Conservation (phyloP, 23 tunicate species). For the Trididemnum clinides region DNA sequence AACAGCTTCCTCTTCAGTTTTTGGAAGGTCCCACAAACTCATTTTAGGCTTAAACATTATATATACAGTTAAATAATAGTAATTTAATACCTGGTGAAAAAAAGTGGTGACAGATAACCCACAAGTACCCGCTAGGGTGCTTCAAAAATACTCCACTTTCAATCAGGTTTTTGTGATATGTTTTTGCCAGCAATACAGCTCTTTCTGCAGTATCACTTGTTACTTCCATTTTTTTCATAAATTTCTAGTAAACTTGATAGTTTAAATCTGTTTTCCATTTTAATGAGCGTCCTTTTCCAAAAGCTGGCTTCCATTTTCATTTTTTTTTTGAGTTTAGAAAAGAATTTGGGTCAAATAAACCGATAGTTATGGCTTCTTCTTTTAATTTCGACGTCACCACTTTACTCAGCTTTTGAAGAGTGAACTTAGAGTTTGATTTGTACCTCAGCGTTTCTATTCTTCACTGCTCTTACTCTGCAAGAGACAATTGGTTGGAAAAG, state of each 20-base stretch:
- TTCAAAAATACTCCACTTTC: too few species aligned
- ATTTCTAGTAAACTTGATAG: not conserved
- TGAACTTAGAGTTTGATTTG: not conserved
- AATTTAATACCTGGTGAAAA: too few species aligned
- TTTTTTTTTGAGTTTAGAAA: not conserved
- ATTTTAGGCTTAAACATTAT: too few species aligned
- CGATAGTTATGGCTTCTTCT: not conserved
- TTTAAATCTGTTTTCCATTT: not conserved
- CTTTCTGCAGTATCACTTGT: not conserved
- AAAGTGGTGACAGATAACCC: too few species aligned
- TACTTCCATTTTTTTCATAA: not conserved
- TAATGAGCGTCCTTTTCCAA: not conserved
- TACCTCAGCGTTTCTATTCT: not conserved
- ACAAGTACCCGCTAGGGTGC: too few species aligned
- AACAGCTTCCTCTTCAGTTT: too few species aligned
- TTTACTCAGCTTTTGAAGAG: not conserved
- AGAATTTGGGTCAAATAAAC: not conserved
- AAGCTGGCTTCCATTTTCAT: not conserved
- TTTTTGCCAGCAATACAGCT: slow-evolving; percentile 2
- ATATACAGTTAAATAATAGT: too few species aligned
- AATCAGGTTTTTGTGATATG: not conserved
- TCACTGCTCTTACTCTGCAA: not conserved
- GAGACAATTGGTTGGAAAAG: not conserved
- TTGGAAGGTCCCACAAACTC: too few species aligned
- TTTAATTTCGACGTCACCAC: not conserved